phyloP scores from a whole-genome alignment of 2,797 vertebrate genomes.

The Pteronotus mesoamericanus region DNA sequence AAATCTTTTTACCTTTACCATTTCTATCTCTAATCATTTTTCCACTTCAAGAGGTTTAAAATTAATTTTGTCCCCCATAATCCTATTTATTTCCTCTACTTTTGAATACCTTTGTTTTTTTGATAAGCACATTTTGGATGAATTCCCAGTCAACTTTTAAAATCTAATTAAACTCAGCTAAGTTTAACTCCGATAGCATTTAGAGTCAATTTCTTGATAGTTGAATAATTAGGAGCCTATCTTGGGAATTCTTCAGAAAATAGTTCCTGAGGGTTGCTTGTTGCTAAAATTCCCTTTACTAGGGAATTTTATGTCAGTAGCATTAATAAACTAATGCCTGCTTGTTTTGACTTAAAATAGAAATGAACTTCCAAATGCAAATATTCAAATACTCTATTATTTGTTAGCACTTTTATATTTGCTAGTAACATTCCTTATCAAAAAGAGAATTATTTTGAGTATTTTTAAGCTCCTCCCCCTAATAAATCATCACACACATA shows the following conservation, averaged over 20 bases:
- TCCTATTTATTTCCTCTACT: conserved; percentile 1
- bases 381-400: not conserved
- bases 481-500: not conserved
- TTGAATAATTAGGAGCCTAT: conserved; percentile 27
- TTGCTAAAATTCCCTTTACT: not conserved
- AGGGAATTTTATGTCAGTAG: not conserved
- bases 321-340: not conserved
- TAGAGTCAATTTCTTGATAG: conserved; percentile 21
- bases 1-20: not conserved
- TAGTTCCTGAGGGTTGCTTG: not conserved
- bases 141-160: conserved; percentile 46
- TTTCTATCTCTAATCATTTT: conserved; percentile 43
- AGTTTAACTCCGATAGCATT: conserved; percentile 41
- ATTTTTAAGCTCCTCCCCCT: not conserved
- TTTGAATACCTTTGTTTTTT: conserved; percentile 43
- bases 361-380: conserved; percentile 28
- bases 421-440: not conserved
- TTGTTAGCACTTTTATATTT: conserved; percentile 39
- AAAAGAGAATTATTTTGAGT: not conserved
- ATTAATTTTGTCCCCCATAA: not conserved
- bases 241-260: not conserved
- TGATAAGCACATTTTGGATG: conserved; percentile 31
- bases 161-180: conserved; percentile 53
- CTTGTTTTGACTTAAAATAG: conserved; percentile 9
- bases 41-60: conserved; percentile 35